phyloP scores from a whole-genome alignment of 2,797 vertebrate species.

The Synaphobranchus kaupii region DNA sequence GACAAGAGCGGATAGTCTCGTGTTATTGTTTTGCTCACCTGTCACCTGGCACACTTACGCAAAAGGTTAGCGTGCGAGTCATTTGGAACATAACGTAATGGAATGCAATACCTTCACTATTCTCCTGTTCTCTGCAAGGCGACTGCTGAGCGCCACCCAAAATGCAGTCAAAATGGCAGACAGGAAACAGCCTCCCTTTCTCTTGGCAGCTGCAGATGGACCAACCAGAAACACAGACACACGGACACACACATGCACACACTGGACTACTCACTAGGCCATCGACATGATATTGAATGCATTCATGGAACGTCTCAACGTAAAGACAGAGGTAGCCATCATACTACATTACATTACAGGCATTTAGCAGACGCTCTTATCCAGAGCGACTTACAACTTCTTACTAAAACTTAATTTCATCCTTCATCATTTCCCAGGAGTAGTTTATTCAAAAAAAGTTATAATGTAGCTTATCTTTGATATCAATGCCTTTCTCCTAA shows the following conservation, averaged over 20 bases:
- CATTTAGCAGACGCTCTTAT: too few relatives aligned
- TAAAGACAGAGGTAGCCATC: too few relatives aligned
- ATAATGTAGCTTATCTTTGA: background rate
- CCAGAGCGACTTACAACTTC: too few relatives aligned
- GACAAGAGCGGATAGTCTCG: background rate
- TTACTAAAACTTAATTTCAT: background rate
- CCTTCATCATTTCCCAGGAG: background rate
- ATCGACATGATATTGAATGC: too few relatives aligned
- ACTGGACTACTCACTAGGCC: background rate
- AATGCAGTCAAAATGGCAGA: background rate
- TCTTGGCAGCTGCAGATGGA: background rate
- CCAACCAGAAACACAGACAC: background rate
- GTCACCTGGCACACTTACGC: background rate
- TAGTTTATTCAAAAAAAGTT: background rate
- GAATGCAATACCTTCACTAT: background rate
- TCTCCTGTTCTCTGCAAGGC: background rate
- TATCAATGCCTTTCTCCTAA: background rate
- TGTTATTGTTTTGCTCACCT: background rate
- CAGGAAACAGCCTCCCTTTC: background rate
- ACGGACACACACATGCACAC: slow-evolving; percentile 5
- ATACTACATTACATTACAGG: too few relatives aligned
- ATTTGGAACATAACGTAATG: background rate
- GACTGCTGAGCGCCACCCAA: background rate
- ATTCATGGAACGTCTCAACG: too few relatives aligned
- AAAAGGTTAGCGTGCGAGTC: background rate